phyloP scores from a whole-genome alignment of 2,888 invertebrate genomes.

The Morpho achilles region DNA sequence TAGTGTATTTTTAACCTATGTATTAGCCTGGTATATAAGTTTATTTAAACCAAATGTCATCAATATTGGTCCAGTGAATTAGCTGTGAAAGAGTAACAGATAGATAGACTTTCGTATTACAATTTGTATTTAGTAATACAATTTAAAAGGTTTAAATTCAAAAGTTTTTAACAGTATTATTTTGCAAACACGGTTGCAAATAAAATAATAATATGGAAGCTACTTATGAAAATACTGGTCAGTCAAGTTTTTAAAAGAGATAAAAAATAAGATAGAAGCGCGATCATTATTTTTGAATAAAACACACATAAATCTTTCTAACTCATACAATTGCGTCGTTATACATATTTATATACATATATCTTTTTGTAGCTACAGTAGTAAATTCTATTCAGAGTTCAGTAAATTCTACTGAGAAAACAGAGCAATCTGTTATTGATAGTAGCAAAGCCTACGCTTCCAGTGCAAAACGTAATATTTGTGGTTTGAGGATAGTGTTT shows the following conservation, averaged over 20 bases:
- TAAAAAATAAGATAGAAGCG: constrained; percentile 43
- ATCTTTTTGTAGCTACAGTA: constrained; percentile 33
- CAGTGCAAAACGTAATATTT: constrained; percentile 21
- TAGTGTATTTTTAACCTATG: no score
- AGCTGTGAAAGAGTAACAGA: no score
- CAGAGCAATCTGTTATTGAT: constrained; percentile 41
- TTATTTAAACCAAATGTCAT: no score
- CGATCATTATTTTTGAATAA: constrained; percentile 29
- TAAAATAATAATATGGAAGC: constrained; percentile 29
- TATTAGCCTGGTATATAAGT: no score
- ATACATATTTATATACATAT: neutral
- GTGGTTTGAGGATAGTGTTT: no score
- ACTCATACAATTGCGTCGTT: no score
- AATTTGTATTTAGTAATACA: no score
- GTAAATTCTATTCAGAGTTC: constrained; percentile 15
- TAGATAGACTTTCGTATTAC: no score
- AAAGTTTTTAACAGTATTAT: neutral
- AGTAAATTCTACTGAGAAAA: constrained; percentile 40
- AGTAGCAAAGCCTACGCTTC: constrained; percentile 28
- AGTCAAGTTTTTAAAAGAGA: constrained; percentile 44
- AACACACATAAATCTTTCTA: neutral
- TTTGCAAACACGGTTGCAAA: constrained; percentile 21
- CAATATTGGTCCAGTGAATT: neutral
- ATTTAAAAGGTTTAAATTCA: neutral
- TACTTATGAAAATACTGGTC: constrained; percentile 42